Percentiles rank a stretch among this genome's conserved stretches.
phyloP scores from a whole-genome alignment of 2,113 vertebrate genomes.

The Ia io region DNA sequence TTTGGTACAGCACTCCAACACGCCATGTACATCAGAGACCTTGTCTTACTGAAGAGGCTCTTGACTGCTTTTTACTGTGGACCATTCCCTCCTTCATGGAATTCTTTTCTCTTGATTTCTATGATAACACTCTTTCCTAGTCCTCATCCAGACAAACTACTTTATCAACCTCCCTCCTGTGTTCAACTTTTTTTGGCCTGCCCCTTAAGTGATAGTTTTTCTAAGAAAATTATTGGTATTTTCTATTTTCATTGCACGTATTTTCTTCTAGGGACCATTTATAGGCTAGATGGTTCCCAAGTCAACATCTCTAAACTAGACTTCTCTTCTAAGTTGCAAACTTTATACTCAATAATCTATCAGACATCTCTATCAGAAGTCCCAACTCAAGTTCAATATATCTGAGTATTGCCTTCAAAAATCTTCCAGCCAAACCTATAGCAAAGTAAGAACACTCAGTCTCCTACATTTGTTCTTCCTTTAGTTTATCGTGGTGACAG shows the following conservation, averaged over 20 bases:
- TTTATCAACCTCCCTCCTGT: neutral
- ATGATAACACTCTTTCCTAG: neutral
- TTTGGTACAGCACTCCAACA: accelerated
- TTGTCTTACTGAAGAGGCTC: neutral
- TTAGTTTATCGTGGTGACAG: neutral
- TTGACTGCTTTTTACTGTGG: neutral
- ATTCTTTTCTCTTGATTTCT: neutral
- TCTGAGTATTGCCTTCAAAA: neutral
- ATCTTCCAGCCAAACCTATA: no score
- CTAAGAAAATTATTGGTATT: neutral
- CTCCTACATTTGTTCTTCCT: neutral
- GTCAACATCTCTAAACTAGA: neutral
- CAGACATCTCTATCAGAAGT: neutral
- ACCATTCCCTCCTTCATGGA: neutral
- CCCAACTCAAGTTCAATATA: neutral
- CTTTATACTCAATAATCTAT: neutral
- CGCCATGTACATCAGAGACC: accelerated
- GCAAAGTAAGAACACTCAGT: no score
- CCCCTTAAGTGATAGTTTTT: neutral
- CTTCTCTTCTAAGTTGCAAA: neutral
- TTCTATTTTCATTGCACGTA: neutral
- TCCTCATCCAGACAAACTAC: neutral
- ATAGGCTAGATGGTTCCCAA: neutral
- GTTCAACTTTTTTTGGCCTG: neutral
- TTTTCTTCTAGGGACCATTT: neutral